Evolutionary conservation across 2,113 vertebrate genomes (phyloP), one percentile per base, ranked within the genome.

Genomic region (Vulpes vulpes): DNA sequence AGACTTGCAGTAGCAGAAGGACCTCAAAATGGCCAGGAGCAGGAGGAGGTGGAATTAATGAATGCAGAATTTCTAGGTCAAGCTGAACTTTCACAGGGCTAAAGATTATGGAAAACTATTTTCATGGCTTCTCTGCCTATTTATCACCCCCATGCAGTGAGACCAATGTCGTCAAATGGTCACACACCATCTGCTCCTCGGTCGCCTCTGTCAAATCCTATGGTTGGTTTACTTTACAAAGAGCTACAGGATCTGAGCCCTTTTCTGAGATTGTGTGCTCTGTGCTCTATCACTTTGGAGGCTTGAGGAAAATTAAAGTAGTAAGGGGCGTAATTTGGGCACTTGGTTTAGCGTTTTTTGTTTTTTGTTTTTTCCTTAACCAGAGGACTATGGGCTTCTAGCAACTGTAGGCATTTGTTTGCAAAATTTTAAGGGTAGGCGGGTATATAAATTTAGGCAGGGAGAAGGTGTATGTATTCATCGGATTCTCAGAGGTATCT

Each of bases 1-100:
- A 60, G 15, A 59, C 14, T 51, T 35, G 22, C 35, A 38, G 22
- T 23, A 71, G 80, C 49, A 49, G 74, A 35, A 27, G 12, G 60
- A 35, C 65, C 9, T 32, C 3, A 16, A 43, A 19, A 17, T 79
- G 67, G 49, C 85, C 8, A 57, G 73, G 20, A 78, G 59, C 81
- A 27, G 65, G 9, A 94, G 62, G 51, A 83, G 30, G 80, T 30
- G 69, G 38, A 88, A 93, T 60, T 38, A 83, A 74, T 30, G 49
- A 74, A 91, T 49, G 27, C 38, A 27, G 38, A 94, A 51, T 92
- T 85, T 89, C 87, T 74, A 85, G 90, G 60, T 80, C 43, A 64
- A 60, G 73, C 49, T n/a, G 65, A 93, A 85, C 64, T 88, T 91
- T 79, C 15, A 4, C 11, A 35, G 35, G 64, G 55, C 30, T 85